These are phyloP conservation scores for Poecilus cupreus DNA, from an alignment of 2,888 invertebrate genomes.

Conservation along the genomic window DNA sequence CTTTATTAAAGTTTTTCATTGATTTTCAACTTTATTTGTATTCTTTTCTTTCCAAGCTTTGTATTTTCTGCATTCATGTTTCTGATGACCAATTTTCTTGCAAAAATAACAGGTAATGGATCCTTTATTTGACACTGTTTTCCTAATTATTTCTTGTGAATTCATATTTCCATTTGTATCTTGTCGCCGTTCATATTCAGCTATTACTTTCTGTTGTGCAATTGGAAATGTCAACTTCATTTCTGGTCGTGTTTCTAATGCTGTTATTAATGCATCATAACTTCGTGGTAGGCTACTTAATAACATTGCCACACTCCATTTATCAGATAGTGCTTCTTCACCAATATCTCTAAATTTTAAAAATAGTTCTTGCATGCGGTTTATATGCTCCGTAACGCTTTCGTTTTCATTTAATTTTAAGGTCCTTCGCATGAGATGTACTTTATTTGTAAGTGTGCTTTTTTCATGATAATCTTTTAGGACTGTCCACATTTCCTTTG, in stretches of 20 bases:
- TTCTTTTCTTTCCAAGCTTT: conserved; percentile 3
- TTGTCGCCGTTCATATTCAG: not conserved
- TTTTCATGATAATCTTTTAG: not conserved
- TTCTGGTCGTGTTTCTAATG: not conserved
- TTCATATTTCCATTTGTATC: not conserved
- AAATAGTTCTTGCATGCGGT: too few relatives aligned
- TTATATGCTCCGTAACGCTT: too few relatives aligned
- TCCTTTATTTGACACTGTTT: not conserved
- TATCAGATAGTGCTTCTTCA: not conserved
- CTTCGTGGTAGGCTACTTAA: not conserved
- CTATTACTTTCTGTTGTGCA: not conserved
- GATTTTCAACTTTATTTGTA: not conserved
- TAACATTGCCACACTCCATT: not conserved
- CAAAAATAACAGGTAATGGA: not conserved
- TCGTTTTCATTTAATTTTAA: too few relatives aligned
- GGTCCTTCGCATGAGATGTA: too few relatives aligned
- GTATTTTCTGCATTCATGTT: not conserved
- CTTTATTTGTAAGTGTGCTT: not conserved
- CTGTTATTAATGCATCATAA: not conserved
- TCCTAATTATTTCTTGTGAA: not conserved
- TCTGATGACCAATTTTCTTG: not conserved
- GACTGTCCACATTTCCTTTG: not conserved
- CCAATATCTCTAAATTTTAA: too few relatives aligned
- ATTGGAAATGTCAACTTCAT: not conserved
- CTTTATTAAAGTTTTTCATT: not conserved